Evolutionary conservation across 2,113 vertebrate genomes (phyloP).

Genomic region (Scolopax mira): DNA sequence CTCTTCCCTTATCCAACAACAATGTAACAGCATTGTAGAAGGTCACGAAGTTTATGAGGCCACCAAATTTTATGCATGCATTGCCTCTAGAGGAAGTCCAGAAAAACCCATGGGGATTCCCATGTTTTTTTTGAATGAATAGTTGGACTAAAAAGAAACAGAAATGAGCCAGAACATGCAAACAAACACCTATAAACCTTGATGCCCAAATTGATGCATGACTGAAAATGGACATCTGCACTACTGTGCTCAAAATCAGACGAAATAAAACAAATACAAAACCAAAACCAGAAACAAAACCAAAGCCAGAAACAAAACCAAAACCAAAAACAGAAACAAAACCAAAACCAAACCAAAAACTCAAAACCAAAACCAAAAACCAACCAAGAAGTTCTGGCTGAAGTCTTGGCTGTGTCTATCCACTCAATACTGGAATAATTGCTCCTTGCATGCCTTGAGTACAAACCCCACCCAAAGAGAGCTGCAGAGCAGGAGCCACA

Average conservation of each 20-base stretch:
- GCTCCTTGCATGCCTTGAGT: accelerated
- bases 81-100: neutral
- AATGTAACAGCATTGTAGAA: neutral
- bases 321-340: neutral
- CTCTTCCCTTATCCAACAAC: neutral
- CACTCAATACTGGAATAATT: neutral
- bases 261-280: neutral
- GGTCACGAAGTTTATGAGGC: neutral
- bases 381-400: neutral
- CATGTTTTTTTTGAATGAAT: neutral
- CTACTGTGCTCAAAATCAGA: neutral
- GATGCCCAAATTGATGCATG: neutral
- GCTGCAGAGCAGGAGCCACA: neutral
- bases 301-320: neutral
- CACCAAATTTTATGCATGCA: accelerated
- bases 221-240: neutral
- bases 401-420: neutral
- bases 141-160: neutral
- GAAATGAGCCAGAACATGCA: neutral
- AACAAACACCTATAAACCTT: neutral
- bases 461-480: neutral
- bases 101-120: neutral
- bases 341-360: neutral
- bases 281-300: accelerated
- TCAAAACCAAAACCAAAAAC: neutral